Evolutionary conservation across 2,888 invertebrate species (phyloP).

Genomic region (Xestia xanthographa): DNA sequence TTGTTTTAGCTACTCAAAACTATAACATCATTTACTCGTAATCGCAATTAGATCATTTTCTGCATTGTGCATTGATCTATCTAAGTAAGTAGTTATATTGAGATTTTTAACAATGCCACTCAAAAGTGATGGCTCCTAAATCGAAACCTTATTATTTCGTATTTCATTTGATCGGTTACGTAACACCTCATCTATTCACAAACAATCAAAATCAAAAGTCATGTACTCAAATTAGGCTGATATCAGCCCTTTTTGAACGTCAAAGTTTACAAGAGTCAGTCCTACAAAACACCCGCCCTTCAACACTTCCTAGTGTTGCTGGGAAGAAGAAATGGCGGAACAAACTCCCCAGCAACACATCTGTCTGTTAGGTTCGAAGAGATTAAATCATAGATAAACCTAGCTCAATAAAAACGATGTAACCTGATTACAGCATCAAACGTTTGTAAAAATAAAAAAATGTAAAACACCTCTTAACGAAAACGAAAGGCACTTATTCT

Average conservation of each 20-base stretch:
- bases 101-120: neutral
- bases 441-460: no score
- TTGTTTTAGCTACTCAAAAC: neutral
- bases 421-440: neutral
- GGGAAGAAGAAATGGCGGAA: no score
- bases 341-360: no score
- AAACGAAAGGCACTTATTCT: no score
- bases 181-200: neutral
- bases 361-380: no score
- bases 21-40: neutral
- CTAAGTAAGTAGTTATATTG: neutral
- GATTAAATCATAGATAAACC: neutral
- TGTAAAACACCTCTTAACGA: no score
- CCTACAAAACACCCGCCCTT: no score
- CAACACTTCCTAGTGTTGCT: no score
- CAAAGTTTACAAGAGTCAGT: no score
- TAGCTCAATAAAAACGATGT: neutral
- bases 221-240: no score
- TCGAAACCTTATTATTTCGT: neutral
- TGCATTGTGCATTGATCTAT: neutral
- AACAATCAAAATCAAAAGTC: neutral
- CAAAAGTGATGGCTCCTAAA: neutral
- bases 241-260: no score
- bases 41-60: neutral
- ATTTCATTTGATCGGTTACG: neutral